phyloP scores from a whole-genome alignment of 30 jellyfish, hydroid and myxozoan species.

The Hydractinia echinata region DNA sequence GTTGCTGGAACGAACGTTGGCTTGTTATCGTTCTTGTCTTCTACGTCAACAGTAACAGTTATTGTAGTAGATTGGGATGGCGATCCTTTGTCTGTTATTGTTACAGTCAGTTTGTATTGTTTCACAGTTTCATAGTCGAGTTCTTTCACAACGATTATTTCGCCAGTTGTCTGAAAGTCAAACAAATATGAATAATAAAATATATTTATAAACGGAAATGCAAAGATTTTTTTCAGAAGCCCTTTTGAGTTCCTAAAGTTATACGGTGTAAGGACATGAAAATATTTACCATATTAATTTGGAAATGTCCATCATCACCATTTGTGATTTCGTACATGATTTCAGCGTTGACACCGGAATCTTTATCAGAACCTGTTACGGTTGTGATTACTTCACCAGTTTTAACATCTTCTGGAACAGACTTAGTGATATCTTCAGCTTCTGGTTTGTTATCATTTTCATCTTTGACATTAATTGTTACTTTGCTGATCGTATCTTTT shows the following conservation, averaged over 20 bases:
- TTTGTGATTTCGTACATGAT: neutral
- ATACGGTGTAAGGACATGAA: neutral
- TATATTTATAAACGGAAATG: no score
- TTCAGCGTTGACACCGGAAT: constrained; percentile 30
- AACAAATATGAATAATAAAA: neutral
- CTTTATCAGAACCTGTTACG: constrained; percentile 40
- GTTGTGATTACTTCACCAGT: neutral
- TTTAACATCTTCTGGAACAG: neutral
- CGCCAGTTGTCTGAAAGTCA: neutral
- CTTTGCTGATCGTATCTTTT: neutral
- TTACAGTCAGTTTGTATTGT: neutral
- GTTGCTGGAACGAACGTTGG: neutral
- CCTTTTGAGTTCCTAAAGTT: no score
- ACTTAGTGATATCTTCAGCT: constrained; percentile 16
- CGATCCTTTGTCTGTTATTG: neutral
- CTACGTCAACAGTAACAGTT: neutral
- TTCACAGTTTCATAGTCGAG: constrained; percentile 12
- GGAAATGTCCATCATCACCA: neutral
- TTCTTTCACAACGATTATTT: neutral
- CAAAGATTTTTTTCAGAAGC: no score
- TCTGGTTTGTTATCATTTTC: neutral
- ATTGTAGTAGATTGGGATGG: constrained; percentile 13
- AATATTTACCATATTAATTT: neutral
- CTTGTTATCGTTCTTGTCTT: neutral
- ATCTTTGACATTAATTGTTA: neutral